Evolutionary conservation across 2,888 invertebrate genomes (phyloP).

Genomic region (Apamea sordens): DNA sequence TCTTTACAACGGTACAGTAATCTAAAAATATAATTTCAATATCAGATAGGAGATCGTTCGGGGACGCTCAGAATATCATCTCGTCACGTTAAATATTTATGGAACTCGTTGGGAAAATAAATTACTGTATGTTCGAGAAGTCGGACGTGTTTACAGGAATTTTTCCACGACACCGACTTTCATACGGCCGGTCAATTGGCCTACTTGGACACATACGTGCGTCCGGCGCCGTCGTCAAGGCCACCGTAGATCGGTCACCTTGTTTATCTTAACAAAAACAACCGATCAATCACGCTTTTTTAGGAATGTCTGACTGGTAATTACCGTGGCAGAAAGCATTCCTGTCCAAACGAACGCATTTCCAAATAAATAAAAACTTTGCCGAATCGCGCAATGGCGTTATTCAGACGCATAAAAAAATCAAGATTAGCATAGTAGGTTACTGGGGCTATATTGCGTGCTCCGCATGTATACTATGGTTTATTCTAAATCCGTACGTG

Average conservation of each 20-base stretch:
- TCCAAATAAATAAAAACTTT: neutral
- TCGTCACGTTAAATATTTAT: constrained; percentile 40
- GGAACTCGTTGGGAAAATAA: constrained; percentile 18
- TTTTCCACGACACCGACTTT: constrained; percentile 52
- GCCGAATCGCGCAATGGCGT: neutral
- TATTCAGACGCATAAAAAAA: neutral
- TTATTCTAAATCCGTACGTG: constrained; percentile 42
- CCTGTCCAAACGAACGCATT: neutral
- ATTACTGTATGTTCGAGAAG: constrained; percentile 8
- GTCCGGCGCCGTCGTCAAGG: constrained; percentile 60
- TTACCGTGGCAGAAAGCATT: constrained; percentile 24
- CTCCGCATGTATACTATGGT: constrained; percentile 6
- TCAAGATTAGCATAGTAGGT: constrained; percentile 12
- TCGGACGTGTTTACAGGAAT: constrained; percentile 40
- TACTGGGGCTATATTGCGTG: constrained; percentile 31
- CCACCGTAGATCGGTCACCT: constrained; percentile 54
- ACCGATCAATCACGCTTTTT: constrained; percentile 47
- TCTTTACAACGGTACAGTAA: constrained; percentile 59
- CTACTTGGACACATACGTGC: constrained; percentile 62
- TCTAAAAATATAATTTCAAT: constrained; percentile 67
- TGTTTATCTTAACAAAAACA: constrained; percentile 56
- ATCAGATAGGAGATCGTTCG: constrained; percentile 52
- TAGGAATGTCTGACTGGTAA: constrained; percentile 18
- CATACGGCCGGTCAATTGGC: constrained; percentile 57
- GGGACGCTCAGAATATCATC: constrained; percentile 40